These are phyloP conservation scores for Exephanes ischioxanthus DNA, from an alignment of 2,888 invertebrate genomes.

Conservation along the genomic window DNA sequence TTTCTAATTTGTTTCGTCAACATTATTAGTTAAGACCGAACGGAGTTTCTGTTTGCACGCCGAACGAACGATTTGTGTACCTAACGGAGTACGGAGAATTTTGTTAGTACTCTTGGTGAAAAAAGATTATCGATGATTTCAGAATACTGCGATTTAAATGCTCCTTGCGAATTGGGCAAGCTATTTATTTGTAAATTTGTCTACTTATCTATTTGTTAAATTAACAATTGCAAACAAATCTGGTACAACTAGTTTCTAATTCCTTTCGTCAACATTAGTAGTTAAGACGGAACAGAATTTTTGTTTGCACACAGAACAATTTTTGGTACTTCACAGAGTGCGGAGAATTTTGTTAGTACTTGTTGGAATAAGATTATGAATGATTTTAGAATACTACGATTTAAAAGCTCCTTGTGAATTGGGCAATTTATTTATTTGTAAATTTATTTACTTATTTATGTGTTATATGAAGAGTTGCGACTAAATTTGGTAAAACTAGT, in stretches of 20 bases:
- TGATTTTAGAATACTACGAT: not conserved
- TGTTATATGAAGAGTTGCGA: not conserved
- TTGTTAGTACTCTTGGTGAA: not conserved
- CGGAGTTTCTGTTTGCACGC: too few relatives aligned
- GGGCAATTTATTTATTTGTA: too few relatives aligned
- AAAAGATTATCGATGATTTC: not conserved
- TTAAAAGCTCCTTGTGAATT: too few relatives aligned
- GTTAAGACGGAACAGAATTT: not conserved
- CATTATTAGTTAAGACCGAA: not conserved
- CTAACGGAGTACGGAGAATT: not conserved
- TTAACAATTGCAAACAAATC: not conserved
- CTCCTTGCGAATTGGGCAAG: not conserved
- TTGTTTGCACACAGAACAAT: too few relatives aligned
- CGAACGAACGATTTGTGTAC: too few relatives aligned
- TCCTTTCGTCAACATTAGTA: not conserved
- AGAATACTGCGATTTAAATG: too few relatives aligned
- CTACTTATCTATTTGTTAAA: too few relatives aligned
- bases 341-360: not conserved
- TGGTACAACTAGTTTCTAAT: not conserved
- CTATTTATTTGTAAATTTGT: not conserved
- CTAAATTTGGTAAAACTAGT: not conserved
- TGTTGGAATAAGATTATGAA: too few relatives aligned
- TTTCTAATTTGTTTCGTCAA: not conserved
- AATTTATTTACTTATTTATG: too few relatives aligned
- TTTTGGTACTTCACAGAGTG: too few relatives aligned